Base-by-base conservation (phyloP, 2,888 invertebrate genomes). In the Anticlea derivata region DNA sequence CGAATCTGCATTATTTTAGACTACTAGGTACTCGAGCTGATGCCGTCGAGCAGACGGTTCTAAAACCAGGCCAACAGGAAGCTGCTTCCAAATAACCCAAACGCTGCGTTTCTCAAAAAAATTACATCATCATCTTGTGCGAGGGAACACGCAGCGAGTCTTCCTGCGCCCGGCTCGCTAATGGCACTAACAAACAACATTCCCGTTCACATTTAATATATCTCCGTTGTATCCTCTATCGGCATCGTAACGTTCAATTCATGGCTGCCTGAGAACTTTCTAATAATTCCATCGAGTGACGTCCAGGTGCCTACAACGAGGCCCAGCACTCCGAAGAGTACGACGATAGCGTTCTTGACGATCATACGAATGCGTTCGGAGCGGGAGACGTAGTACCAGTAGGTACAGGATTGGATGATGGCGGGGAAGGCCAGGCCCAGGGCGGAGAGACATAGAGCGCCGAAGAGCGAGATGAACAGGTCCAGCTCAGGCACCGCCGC, bases 341-440 rank as follows among this genome's bases (percentile, higher is more conserved):
- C 92, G 2, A 95, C 89, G 5, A 93, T 80, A 44, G 84, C 82
- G 73, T 95, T 94, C 76, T 94, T 94, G 6, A 92, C 58, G 1
- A 93, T 63, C 85, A 94, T 91, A 62, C 93, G 91, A 3, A 87
- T 78, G 58, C 91, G 92, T 48, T 91, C 90, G 0, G 86, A 73
- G 7, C 92, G 92, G 0, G 89, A 87, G 4, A 91, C 92, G 46
- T 92, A 88, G 67, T 94, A 92, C 96, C 96, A 97, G 76, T 94
- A 95, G 0, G 96, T 95, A 77, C 95, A 94, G 60, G 95, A 93
- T 73, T 98, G 96, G 63, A 98, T 96, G 56, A 97, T 87, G 0
- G 98, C 97, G 6, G 98, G 98, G 78, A 98, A 96, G 1, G 97
- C 96, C 35, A 98, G 91, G 0, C 98, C 98, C 48, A 98, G 91